Evolutionary conservation across 2,888 invertebrate genomes (phyloP).

Genomic region (Xestia rhomboidea): DNA sequence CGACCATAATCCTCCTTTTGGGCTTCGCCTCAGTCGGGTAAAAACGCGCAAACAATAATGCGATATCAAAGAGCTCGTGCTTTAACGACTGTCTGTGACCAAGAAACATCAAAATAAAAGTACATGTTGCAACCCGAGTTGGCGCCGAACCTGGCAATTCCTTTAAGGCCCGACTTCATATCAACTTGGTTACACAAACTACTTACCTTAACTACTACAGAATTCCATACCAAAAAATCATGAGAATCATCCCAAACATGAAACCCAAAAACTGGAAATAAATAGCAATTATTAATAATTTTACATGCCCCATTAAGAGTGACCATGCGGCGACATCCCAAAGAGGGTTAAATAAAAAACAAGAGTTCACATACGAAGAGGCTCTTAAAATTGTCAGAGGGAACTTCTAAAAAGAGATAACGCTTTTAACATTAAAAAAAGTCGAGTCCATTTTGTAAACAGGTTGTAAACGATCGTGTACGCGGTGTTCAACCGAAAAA

Average conservation of each 20-base stretch:
- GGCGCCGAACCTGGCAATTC: slow-evolving; percentile 27
- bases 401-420: slow-evolving; percentile 86
- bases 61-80: slow-evolving; percentile 32
- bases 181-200: slow-evolving; percentile 31
- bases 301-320: slow-evolving; percentile 80
- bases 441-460: slow-evolving; percentile 83
- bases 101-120: slow-evolving; percentile 45
- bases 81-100: slow-evolving; percentile 38
- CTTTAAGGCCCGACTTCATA: slow-evolving; percentile 4
- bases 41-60: slow-evolving; percentile 41
- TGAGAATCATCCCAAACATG: slow-evolving; percentile 48
- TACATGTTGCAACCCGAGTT: slow-evolving; percentile 16
- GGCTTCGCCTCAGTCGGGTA: neutral
- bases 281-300: slow-evolving; percentile 81
- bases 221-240: slow-evolving; percentile 37
- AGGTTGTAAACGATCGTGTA: slow-evolving; percentile 86
- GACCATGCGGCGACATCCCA: slow-evolving; percentile 69
- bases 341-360: slow-evolving; percentile 71
- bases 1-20: too few relatives aligned
- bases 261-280: slow-evolving; percentile 53
- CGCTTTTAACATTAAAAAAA: slow-evolving; percentile 83
- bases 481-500: slow-evolving; percentile 71
- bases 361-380: slow-evolving; percentile 75
- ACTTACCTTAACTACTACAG: slow-evolving; percentile 6
- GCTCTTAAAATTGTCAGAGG: slow-evolving; percentile 85